phyloP scores from a whole-genome alignment of 1,140 invertebrate species.

The Drosophila murphyi region DNA sequence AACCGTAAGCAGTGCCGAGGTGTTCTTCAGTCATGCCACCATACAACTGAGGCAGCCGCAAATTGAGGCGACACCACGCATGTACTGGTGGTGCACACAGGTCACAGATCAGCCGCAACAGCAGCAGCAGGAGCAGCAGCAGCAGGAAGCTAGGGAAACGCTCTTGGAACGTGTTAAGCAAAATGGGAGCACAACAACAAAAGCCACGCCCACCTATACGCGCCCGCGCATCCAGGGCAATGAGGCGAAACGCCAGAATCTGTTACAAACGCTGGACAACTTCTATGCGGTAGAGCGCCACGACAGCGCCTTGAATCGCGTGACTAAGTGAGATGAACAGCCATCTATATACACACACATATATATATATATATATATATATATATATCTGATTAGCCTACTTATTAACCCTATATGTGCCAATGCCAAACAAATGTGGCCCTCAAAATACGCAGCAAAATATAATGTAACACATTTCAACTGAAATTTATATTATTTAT shows the following conservation, averaged over 20 bases:
- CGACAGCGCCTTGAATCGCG: conserved; percentile 70
- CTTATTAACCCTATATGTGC: conserved; percentile 67
- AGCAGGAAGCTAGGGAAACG: conserved; percentile 11
- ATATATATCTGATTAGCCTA: conserved; percentile 10
- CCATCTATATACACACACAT: neutral
- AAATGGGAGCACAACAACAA: conserved; percentile 3
- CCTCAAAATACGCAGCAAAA: neutral
- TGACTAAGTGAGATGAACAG: conserved; percentile 56
- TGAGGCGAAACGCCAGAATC: conserved; percentile 58
- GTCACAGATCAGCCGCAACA: conserved; percentile 31
- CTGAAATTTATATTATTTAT: too few species aligned
- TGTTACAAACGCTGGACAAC: conserved; percentile 60
- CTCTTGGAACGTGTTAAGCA: conserved; percentile 19
- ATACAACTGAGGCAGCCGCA: conserved; percentile 53
- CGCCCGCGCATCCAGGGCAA: conserved; percentile 60
- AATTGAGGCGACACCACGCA: conserved; percentile 14
- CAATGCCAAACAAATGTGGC: neutral
- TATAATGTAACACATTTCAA: neutral
- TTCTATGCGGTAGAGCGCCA: conserved; percentile 65
- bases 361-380: conserved; percentile 12
- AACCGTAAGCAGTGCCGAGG: conserved; percentile 39
- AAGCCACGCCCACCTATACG: conserved; percentile 51
- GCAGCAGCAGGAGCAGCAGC: neutral
- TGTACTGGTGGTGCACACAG: conserved; percentile 74
- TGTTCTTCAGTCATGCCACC: conserved; percentile 61